These are phyloP conservation scores for Incurvaria masculella DNA, from an alignment of 2,888 invertebrate genomes.

Conservation along the genomic window DNA sequence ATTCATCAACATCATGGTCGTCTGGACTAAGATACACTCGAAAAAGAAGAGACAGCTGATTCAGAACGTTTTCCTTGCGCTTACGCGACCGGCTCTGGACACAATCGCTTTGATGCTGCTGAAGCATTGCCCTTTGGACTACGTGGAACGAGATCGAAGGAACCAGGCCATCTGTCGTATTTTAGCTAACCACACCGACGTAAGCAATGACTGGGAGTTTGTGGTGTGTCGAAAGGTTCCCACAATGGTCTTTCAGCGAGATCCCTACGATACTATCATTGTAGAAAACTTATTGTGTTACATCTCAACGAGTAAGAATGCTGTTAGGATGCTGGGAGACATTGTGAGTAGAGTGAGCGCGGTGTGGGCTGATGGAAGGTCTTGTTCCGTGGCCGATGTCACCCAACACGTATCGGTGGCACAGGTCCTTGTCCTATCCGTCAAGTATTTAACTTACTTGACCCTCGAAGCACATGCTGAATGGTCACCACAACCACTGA, in stretches of 20 bases:
- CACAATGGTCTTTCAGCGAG: constrained; percentile 43
- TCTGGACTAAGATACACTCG: constrained; percentile 38
- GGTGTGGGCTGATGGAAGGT: constrained; percentile 67
- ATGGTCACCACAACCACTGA: constrained; percentile 36
- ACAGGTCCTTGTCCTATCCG: constrained; percentile 59
- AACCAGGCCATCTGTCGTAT: constrained; percentile 41
- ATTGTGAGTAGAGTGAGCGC: constrained; percentile 55
- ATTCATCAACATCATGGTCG: constrained; percentile 54
- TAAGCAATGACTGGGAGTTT: constrained; percentile 63
- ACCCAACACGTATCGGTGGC: constrained; percentile 71
- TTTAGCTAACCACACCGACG: constrained; percentile 48
- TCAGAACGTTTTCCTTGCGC: constrained; percentile 47
- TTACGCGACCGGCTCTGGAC: constrained; percentile 61
- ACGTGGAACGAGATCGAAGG: constrained; percentile 24
- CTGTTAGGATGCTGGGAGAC: constrained; percentile 27
- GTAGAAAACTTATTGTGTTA: constrained; percentile 62
- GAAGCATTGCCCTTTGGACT: constrained; percentile 43
- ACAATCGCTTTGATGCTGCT: constrained; percentile 55
- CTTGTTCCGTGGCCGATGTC: constrained; percentile 59
- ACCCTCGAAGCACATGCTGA: constrained; percentile 25
- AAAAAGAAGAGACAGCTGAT: constrained; percentile 39
- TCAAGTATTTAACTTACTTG: constrained; percentile 43
- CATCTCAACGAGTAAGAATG: constrained; percentile 39
- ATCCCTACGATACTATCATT: constrained; percentile 43
- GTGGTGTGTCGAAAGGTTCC: constrained; percentile 62